These are phyloP conservation scores for Forficula auricularia DNA, from an alignment of 1,140 invertebrate genomes.

Conservation along the genomic window DNA sequence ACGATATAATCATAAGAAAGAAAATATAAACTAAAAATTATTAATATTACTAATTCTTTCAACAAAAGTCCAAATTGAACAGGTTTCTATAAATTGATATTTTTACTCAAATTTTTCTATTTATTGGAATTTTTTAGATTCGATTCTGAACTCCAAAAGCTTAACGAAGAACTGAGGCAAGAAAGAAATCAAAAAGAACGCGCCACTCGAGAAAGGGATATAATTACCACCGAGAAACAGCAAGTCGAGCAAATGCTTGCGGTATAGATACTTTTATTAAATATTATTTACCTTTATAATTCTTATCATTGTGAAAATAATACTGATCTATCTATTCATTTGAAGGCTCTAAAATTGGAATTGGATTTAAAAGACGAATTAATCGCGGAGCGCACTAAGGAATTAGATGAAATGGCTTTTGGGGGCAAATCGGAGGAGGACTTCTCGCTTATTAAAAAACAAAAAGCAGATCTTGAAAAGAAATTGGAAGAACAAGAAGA, in stretches of 20 bases:
- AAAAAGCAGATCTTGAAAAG: conserved; percentile 73
- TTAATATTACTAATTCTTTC: too few relatives aligned
- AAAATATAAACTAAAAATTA: too few relatives aligned
- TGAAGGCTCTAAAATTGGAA: conserved; percentile 65
- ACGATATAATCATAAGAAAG: too few relatives aligned
- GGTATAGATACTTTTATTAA: conserved; percentile 36
- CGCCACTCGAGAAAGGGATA: conserved; percentile 64
- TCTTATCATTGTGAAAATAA: neutral
- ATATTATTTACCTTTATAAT: neutral
- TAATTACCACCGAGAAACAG: conserved; percentile 66
- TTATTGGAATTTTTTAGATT: conserved; percentile 47
- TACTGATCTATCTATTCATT: conserved; percentile 1
- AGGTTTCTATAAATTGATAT: too few relatives aligned
- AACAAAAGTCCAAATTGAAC: too few relatives aligned
- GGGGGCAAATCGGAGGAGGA: conserved; percentile 75
- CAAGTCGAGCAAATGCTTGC: conserved; percentile 67
- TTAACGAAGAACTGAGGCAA: conserved; percentile 65
- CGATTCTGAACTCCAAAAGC: conserved; percentile 67
- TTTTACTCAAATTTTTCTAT: too few relatives aligned
- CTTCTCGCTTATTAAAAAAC: conserved; percentile 57
- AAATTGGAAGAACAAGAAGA: conserved; percentile 83
- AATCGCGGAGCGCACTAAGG: conserved; percentile 51
- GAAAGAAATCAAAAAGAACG: conserved; percentile 61
- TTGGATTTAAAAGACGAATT: conserved; percentile 75
- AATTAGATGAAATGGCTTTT: conserved; percentile 68